Evolutionary conservation across 1,140 invertebrate species (phyloP).

Genomic region (Drosophila orosa): DNA sequence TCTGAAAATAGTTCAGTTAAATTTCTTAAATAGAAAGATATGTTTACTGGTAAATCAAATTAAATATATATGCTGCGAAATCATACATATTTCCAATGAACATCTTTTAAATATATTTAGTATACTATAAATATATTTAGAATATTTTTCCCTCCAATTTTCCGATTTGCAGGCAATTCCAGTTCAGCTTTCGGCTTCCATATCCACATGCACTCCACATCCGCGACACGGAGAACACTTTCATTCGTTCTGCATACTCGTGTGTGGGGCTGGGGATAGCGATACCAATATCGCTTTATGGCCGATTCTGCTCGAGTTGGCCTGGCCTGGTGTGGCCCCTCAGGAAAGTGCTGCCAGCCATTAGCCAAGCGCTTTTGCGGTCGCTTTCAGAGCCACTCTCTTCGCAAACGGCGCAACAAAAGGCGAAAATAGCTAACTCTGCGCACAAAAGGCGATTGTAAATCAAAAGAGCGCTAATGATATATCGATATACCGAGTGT

Average conservation of each 20-base stretch:
- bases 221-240: constrained; percentile 64
- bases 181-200: constrained; percentile 3
- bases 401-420: constrained; percentile 59
- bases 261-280: constrained; percentile 5
- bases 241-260: constrained; percentile 73
- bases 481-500: constrained; percentile 70
- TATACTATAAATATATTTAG: background rate
- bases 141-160: background rate
- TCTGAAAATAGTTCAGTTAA: background rate
- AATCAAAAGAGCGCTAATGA: constrained; percentile 78
- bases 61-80: no score
- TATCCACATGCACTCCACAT: constrained; percentile 17
- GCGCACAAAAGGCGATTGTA: constrained; percentile 72
- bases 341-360: constrained; percentile 68
- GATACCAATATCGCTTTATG: constrained; percentile 31
- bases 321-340: constrained; percentile 6
- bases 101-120: background rate
- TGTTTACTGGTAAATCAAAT: no score
- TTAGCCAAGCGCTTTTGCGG: constrained; percentile 46
- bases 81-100: background rate
- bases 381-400: constrained; percentile 43
- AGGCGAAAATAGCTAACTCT: constrained; percentile 45
- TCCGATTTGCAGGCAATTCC: background rate
- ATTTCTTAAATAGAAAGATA: background rate
- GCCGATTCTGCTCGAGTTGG: constrained; percentile 23